Conservation (phyloP, 2,113 vertebrate genomes). For the Pseudopipra pipra region DNA sequence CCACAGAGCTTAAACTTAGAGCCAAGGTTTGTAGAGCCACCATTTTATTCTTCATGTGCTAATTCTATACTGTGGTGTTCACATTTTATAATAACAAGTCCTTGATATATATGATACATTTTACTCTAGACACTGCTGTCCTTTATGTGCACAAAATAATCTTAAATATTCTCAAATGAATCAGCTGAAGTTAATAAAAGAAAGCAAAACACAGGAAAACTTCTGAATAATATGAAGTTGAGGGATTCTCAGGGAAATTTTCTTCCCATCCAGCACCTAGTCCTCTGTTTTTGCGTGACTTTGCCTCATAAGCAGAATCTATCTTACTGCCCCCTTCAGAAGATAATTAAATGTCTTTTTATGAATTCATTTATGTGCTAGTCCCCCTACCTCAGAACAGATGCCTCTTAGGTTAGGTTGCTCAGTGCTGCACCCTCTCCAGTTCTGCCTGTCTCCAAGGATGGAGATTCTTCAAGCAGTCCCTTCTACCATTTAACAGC, state of each 20-base stretch:
- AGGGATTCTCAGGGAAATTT: not conserved
- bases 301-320: not conserved
- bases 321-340: not conserved
- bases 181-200: not conserved
- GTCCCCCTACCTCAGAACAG: not conserved
- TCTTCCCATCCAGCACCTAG: not conserved
- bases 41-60: not conserved
- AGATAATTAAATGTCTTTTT: not conserved
- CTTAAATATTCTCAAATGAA: not conserved
- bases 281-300: not conserved
- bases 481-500: not conserved
- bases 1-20: not conserved
- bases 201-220: not conserved
- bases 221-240: not conserved
- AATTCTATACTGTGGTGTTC: not conserved
- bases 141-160: not conserved
- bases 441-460: not conserved
- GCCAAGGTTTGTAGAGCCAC: not conserved
- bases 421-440: accelerated
- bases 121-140: not conserved
- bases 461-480: not conserved
- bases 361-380: not conserved
- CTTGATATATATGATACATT: not conserved
- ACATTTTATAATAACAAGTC: not conserved
- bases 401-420: not conserved